phyloP scores from a whole-genome alignment of 2,113 vertebrate species.

The Hemicordylus capensis region DNA sequence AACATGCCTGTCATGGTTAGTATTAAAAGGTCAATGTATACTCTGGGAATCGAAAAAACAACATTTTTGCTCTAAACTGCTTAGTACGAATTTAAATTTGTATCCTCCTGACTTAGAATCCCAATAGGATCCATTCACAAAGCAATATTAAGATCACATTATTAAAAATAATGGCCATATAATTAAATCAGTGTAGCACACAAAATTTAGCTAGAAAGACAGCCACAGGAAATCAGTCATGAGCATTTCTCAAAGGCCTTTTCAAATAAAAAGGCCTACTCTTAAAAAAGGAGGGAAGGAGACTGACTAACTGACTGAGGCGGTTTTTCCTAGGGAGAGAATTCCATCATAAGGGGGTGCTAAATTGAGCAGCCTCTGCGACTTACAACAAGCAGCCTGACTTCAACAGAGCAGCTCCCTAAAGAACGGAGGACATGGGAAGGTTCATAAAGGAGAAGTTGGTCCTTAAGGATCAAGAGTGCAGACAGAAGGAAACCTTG shows the following conservation, averaged over 20 bases:
- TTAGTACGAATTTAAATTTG: not conserved
- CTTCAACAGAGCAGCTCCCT: not conserved
- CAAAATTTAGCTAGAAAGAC: not conserved
- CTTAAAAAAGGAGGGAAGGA: no score
- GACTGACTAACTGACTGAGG: no score
- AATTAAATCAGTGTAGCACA: not conserved
- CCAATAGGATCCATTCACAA: not conserved
- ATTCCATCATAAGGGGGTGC: not conserved
- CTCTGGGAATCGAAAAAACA: not conserved
- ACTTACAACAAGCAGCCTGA: not conserved
- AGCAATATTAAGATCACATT: not conserved
- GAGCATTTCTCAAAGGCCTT: no score
- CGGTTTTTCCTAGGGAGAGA: not conserved
- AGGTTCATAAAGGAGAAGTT: not conserved
- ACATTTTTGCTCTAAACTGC: not conserved
- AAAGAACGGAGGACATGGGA: not conserved
- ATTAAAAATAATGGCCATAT: not conserved
- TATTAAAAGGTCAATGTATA: not conserved
- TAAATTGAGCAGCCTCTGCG: not conserved
- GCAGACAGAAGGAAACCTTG: no score
- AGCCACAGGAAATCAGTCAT: no score
- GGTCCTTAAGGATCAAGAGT: no score
- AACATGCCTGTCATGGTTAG: not conserved
- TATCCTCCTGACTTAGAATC: no score
- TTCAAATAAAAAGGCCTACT: no score